These are phyloP conservation scores for Hyposoter didymator DNA, from an alignment of 2,888 invertebrate genomes.

Conservation along the genomic window DNA sequence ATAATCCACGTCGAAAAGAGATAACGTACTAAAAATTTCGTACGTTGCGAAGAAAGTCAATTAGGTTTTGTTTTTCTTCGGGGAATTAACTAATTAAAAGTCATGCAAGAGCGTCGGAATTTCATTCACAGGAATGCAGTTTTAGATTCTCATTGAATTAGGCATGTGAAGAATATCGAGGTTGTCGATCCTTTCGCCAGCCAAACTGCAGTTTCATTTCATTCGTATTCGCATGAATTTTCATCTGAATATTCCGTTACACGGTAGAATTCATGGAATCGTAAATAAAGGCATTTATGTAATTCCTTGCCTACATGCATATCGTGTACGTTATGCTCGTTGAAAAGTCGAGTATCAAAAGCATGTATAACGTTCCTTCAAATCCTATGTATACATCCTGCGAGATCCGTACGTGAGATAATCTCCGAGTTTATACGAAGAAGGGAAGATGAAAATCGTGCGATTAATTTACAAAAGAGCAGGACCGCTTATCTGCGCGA, in stretches of 20 bases:
- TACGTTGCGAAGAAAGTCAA: not conserved
- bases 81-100: not conserved
- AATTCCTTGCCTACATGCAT: slow-evolving; percentile 12
- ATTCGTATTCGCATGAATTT: slow-evolving; percentile 31
- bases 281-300: slow-evolving; percentile 32
- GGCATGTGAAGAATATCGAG: slow-evolving; percentile 13
- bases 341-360: slow-evolving; percentile 12
- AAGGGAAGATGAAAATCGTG: slow-evolving; percentile 31
- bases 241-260: slow-evolving; percentile 57
- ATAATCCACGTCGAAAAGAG: not conserved
- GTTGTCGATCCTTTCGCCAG: slow-evolving; percentile 37
- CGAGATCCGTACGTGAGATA: slow-evolving; percentile 49
- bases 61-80: not conserved
- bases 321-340: slow-evolving; percentile 14
- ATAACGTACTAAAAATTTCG: not conserved
- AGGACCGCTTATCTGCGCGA: slow-evolving; percentile 47
- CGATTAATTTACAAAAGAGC: slow-evolving; percentile 41
- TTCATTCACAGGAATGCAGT: slow-evolving; percentile 19
- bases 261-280: slow-evolving; percentile 34
- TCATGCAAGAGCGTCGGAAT: slow-evolving; percentile 12
- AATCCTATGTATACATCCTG: slow-evolving; percentile 52
- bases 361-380: slow-evolving; percentile 32
- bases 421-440: slow-evolving; percentile 45
- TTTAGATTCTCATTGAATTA: slow-evolving; percentile 1
- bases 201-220: slow-evolving; percentile 48